A percentile compares a stretch with the other conserved stretches of the same genome.
These are phyloP conservation scores for Stegana nigrithorax DNA, from an alignment of 2,888 invertebrate genomes.

Conservation along the genomic window DNA sequence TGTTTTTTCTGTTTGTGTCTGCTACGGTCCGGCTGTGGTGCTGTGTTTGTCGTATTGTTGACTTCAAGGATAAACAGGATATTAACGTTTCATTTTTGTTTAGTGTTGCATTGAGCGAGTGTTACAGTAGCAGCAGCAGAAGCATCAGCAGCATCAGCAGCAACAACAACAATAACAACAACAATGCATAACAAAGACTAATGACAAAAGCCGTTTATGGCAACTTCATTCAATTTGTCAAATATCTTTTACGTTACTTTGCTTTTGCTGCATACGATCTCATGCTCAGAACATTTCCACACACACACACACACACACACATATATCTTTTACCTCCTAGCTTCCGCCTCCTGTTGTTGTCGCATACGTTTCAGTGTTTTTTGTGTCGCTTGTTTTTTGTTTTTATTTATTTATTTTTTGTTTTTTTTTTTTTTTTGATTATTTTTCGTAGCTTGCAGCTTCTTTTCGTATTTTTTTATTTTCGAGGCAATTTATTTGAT, in stretches of 20 bases:
- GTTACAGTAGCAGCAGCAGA: no score
- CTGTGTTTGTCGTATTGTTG: no score
- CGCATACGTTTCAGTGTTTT: background rate
- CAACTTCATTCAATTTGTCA: slow-evolving; percentile 13
- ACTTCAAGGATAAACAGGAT: slow-evolving; percentile 9
- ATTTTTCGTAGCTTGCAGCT: no score
- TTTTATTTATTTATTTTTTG: background rate
- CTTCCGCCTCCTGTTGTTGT: background rate
- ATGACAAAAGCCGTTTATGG: slow-evolving; percentile 12
- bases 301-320: background rate
- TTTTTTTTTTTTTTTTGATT: background rate
- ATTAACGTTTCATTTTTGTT: slow-evolving; percentile 8
- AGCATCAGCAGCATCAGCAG: no score
- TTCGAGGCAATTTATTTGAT: slow-evolving; percentile 7
- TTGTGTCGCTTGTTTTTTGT: background rate
- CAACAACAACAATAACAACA: background rate
- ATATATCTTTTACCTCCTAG: no score
- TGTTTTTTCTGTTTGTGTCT: background rate
- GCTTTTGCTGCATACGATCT: background rate
- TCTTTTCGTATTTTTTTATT: no score
- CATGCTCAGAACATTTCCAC: background rate
- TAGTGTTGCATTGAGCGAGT: background rate
- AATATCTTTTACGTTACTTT: slow-evolving; percentile 4
- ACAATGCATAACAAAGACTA: slow-evolving; percentile 3
- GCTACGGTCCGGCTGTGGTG: no score